Evolutionary conservation across 2,888 invertebrate species (phyloP).

Genomic region (Athalia cordata): DNA sequence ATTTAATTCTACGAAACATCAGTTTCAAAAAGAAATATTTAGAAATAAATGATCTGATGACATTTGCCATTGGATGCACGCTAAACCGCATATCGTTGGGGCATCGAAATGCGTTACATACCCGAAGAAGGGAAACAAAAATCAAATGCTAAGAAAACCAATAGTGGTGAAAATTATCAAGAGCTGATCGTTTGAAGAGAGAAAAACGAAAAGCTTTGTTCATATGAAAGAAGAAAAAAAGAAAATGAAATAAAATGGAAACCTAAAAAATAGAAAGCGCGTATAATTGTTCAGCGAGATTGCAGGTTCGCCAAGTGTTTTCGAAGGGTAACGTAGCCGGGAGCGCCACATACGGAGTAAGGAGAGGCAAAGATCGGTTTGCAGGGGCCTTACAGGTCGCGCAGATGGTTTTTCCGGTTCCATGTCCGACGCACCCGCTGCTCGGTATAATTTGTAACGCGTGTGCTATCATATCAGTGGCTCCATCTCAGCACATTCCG

Average conservation of each 20-base stretch:
- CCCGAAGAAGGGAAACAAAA: background rate
- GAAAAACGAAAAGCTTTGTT: slow-evolving; percentile 10
- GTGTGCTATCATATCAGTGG: slow-evolving; percentile 50
- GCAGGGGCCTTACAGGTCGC: slow-evolving; percentile 5
- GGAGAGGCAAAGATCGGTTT: slow-evolving; percentile 11
- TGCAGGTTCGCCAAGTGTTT: slow-evolving; percentile 18
- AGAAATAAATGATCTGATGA: no score
- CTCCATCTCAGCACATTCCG: slow-evolving; percentile 50
- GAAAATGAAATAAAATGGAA: background rate
- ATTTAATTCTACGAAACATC: no score
- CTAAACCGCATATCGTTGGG: background rate
- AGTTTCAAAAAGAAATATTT: no score
- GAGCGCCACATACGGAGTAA: slow-evolving; percentile 1
- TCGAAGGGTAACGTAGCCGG: slow-evolving; percentile 4
- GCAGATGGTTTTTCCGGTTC: slow-evolving; percentile 43
- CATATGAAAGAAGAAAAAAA: background rate
- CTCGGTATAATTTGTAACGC: slow-evolving; percentile 45
- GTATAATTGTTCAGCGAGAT: background rate
- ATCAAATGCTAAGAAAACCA: background rate
- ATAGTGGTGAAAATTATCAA: background rate
- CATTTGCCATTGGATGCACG: no score
- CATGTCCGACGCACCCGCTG: slow-evolving; percentile 37
- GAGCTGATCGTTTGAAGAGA: background rate
- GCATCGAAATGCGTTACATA: no score
- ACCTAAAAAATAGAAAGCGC: slow-evolving; percentile 3